Evolutionary conservation across 2,888 invertebrate species (phyloP), one percentile per base, ranked within the genome.

Genomic region (Trachelus stipa): DNA sequence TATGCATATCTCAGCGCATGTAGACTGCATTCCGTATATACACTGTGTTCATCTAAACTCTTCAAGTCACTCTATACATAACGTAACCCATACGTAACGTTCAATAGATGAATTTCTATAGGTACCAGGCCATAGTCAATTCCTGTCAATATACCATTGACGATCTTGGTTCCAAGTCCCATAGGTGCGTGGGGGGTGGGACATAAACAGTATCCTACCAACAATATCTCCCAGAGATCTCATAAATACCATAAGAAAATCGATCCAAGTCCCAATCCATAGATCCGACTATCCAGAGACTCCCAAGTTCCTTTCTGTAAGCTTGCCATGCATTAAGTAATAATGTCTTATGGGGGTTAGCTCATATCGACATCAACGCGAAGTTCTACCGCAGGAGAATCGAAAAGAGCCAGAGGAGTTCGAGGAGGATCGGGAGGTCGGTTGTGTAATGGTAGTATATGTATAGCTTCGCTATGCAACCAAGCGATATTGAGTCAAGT

Each of bases 401-500:
- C 56, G 9, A 56, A 23, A 56, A 56, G 23, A 56, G 56, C 9
- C 23, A 2, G 9, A 56, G 56, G 23, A 56, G 56, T 1, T 23
- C 1, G 23, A 56, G 56, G 56, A 23, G 23, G 56, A 56, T 56
- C 56, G 56, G 9, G 33, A 30, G 9, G 1, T 0, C 34, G 71
- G 31, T 71, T 71, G 71, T 6, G 71, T 71, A 71, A 71, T 31
- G 71, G 71, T 12, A 40, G 40, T 56, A 23, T 56, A 35, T 3
- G 35, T 35, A 23, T 79, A 76, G 79, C 75, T 75, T 77, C 77
- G 76, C 74, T 76, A 79, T 73, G 85, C 76, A 77, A 73, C 79
- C 76, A 68, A 74, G 79, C 85, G 86, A 86, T 85, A 88, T 89
- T 87, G 84, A 88, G 88, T 87, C 87, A 86, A 88, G 88, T 86